Evolutionary conservation across 1,140 invertebrate species (phyloP), one percentile per base, ranked within the genome.

Genomic region (Rhysida immarginata): DNA sequence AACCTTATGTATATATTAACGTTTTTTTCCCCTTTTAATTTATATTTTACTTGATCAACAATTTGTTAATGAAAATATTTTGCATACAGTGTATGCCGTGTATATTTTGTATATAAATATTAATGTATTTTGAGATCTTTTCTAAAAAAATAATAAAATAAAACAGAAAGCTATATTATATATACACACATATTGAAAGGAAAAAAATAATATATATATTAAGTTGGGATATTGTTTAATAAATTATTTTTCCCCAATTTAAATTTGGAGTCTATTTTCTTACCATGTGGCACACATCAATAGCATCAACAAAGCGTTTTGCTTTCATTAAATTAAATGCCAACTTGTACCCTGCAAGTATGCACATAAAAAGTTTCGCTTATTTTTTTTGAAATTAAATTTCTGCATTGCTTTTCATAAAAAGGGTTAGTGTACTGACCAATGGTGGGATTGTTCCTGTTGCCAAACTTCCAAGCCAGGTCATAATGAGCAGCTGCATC

Each of bases 311-410:
- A 67, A 83, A 92, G 55, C 83, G 75, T 69, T 93, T 95, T 1
- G 83, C 83, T 68, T 97, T 98, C 67, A 96, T 77, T 65, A 86
- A 83, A 61, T 87, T 88, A 65, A 91, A 91, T 0, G 89, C 90
- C 5, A 97, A 72, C 71, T 94, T 96, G 67, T 90, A 96, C 0
- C 92, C 91, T 77, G 65, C 13, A 65, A 24, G 3, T 11, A 54
- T 11, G 64, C 51, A 55, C 62, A 58, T 58, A 58, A 57, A 29
- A 27, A 46, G 8, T 8, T 16, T 8, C 5, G 16, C 29, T 8
- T 16, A 35, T 35, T 35, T 35, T 35, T 5, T 35, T 35, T 8
- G 29, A 16, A 5, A 35, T 35, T 35, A 8, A 35, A 8, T 16
- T 35, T 5, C 5, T 8, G 16, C 29, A 35, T 35, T 8, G 16